A percentile compares a stretch with the other conserved stretches of the same genome.
These are phyloP conservation scores for Platerodrilus igneus DNA, from an alignment of 2,888 invertebrate species.

Conservation along the genomic window DNA sequence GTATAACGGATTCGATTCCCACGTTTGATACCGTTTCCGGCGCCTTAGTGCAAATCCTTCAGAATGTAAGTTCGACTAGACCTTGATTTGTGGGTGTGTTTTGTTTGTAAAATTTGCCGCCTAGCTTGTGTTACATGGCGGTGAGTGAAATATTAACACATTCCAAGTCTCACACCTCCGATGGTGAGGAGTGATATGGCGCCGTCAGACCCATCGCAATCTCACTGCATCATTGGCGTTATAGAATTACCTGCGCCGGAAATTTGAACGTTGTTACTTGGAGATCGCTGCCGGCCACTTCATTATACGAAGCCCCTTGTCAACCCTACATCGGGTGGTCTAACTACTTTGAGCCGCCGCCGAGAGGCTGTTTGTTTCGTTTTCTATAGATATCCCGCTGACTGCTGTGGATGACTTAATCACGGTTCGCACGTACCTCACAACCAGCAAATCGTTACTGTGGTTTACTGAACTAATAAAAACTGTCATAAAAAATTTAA, in stretches of 20 bases:
- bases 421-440: conserved; percentile 36
- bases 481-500: conserved; percentile 9
- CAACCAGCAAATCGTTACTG: conserved; percentile 6
- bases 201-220: conserved; percentile 36
- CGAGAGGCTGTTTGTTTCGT: conserved; percentile 41
- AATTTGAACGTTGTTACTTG: conserved; percentile 29
- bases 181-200: conserved; percentile 45
- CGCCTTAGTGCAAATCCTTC: conserved; percentile 28
- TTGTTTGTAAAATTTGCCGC: conserved; percentile 39
- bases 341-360: conserved; percentile 32
- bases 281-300: conserved; percentile 38
- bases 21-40: conserved; percentile 31
- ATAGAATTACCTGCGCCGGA: conserved; percentile 33
- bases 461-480: conserved; percentile 10
- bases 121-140: conserved; percentile 31
- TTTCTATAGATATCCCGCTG: conserved; percentile 37
- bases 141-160: conserved; percentile 46
- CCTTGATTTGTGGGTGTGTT: conserved; percentile 39
- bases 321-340: conserved; percentile 40
- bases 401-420: conserved; percentile 42
- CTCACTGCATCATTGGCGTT: conserved; percentile 32
- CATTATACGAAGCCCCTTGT: conserved; percentile 43
- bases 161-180: conserved; percentile 44
- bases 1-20: conserved; percentile 24
- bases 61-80: conserved; percentile 24